Evolutionary conservation across 1,140 invertebrate species (phyloP).

Genomic region (Condylostylus longicornis): DNA sequence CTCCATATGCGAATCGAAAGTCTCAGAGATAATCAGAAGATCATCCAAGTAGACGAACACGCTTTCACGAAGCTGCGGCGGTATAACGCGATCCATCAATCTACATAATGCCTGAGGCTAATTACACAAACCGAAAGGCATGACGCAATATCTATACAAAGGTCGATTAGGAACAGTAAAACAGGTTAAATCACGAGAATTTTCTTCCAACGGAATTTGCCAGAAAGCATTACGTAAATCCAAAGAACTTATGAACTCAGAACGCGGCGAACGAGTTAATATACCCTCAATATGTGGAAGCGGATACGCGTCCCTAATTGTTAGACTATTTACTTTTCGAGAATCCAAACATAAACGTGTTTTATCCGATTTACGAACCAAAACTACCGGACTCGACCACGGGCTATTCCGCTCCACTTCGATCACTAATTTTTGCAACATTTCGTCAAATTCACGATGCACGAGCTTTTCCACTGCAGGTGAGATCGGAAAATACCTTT

Average conservation of each 20-base stretch:
- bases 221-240: conserved; percentile 24
- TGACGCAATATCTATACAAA: conserved; percentile 28
- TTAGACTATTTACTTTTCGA: conserved; percentile 16
- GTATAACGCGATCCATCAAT: conserved; percentile 10
- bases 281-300: conserved; percentile 14
- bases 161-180: conserved; percentile 31
- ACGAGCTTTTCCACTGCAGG: conserved; percentile 9
- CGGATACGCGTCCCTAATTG: conserved; percentile 11
- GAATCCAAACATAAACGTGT: conserved; percentile 21
- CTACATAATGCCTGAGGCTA: conserved; percentile 11
- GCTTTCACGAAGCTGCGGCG: conserved; percentile 2
- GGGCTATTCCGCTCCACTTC: conserved; percentile 6
- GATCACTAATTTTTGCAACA: conserved; percentile 11
- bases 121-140: conserved; percentile 34
- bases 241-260: conserved; percentile 11
- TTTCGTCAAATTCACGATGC: conserved; percentile 7
- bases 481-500: conserved; percentile 16
- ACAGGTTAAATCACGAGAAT: conserved; percentile 27
- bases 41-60: conserved; percentile 22
- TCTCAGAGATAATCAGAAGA: conserved; percentile 12
- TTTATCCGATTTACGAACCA: conserved; percentile 18
- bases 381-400: conserved; percentile 6
- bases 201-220: conserved; percentile 20
- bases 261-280: conserved; percentile 8
- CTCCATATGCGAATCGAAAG: conserved; percentile 13